phyloP scores from a whole-genome alignment of 2,797 vertebrate genomes.

The Tapera naevia region DNA sequence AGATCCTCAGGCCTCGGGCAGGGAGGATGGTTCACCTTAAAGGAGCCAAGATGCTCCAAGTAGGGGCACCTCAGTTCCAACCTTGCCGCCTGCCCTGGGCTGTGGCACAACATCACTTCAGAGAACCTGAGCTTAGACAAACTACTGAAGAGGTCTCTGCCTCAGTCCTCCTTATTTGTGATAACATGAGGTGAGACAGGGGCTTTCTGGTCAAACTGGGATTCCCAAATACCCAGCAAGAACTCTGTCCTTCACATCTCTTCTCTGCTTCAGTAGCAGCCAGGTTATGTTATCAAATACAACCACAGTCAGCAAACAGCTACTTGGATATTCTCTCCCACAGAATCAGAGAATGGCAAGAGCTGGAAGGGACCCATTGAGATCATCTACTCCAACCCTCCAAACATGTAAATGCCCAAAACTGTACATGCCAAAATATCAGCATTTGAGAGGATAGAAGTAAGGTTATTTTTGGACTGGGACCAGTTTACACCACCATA shows the following conservation, averaged over 20 bases:
- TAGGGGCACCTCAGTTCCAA: background rate
- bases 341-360: background rate
- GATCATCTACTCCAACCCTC: no score
- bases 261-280: background rate
- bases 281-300: background rate
- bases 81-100: fast-evolving
- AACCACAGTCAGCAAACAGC: background rate
- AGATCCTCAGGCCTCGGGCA: background rate
- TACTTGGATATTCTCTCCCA: background rate
- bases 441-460: background rate
- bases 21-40: background rate
- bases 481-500: background rate
- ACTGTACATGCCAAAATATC: background rate
- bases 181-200: background rate
- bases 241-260: background rate
- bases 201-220: background rate
- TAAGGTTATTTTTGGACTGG: background rate
- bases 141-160: background rate
- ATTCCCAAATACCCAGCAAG: background rate
- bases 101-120: background rate
- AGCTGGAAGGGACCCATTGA: no score
- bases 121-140: background rate
- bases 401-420: background rate
- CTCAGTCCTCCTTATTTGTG: background rate
- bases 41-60: background rate